phyloP scores from a whole-genome alignment of 2,113 vertebrate species.

The Hassar affinis region DNA sequence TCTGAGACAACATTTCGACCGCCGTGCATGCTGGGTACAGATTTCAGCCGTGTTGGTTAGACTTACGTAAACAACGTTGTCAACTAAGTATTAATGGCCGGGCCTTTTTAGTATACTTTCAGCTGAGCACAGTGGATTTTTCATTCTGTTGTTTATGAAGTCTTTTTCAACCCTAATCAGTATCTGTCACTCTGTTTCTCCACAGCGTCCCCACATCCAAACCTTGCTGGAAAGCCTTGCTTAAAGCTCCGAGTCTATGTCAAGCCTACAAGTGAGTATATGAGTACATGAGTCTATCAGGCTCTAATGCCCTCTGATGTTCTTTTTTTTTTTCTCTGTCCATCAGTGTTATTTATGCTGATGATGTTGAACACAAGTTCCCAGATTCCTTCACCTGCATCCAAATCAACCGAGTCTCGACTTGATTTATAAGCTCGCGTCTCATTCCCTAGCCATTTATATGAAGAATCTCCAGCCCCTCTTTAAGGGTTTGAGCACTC shows the following conservation, averaged over 20 bases:
- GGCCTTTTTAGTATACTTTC: background rate
- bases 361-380: conserved; percentile 3
- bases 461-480: conserved; percentile 1
- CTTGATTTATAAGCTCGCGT: conserved; percentile 32
- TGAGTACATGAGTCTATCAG: background rate
- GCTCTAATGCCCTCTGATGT: conserved; percentile 6
- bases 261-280: conserved; percentile 80
- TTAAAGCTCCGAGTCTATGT: conserved; percentile 92
- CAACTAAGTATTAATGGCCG: conserved; percentile 9
- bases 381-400: conserved; percentile 8
- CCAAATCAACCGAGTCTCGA: background rate
- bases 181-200: conserved; percentile 48
- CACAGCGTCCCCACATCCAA: conserved; percentile 84
- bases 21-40: background rate
- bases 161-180: background rate
- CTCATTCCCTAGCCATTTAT: conserved; percentile 5
- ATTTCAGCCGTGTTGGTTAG: background rate
- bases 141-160: conserved; percentile 12
- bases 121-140: background rate
- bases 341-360: conserved; percentile 37
- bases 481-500: conserved; percentile 43
- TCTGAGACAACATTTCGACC: background rate
- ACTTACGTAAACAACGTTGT: background rate
- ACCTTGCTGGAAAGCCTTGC: conserved; percentile 82
- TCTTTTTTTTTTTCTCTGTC: background rate